Conservation (phyloP, 2,888 invertebrate genomes). For the Syrphus vitripennis region DNA sequence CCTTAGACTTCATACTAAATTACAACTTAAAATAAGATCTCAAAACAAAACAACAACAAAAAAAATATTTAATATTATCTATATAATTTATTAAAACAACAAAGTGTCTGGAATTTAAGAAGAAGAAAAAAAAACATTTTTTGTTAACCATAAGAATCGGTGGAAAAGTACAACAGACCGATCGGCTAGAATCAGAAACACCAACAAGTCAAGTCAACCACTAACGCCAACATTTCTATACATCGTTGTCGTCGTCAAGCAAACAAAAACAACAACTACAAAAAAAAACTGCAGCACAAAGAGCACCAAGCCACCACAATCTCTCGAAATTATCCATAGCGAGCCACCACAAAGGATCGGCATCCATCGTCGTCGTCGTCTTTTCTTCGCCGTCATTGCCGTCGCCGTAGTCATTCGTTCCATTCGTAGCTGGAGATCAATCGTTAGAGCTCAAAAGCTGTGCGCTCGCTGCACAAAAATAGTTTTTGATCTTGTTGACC, state of each 20-base stretch:
- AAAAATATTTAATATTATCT: constrained; percentile 17
- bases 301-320: constrained; percentile 59
- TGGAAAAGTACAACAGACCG: constrained; percentile 42
- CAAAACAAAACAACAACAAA: constrained; percentile 29
- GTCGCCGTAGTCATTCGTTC: constrained; percentile 30
- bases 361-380: constrained; percentile 23
- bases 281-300: constrained; percentile 48
- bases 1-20: constrained; percentile 58
- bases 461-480: constrained; percentile 27
- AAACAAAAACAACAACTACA: not conserved
- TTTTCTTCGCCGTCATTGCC: constrained; percentile 23
- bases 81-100: constrained; percentile 14
- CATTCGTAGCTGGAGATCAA: constrained; percentile 58
- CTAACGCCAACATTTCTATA: constrained; percentile 38
- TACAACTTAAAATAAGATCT: constrained; percentile 68
- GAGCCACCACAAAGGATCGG: constrained; percentile 64
- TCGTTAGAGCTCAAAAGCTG: constrained; percentile 20
- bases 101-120: constrained; percentile 38
- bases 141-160: constrained; percentile 41
- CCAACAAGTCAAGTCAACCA: constrained; percentile 39
- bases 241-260: constrained; percentile 31
- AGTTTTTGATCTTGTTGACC: constrained; percentile 36
- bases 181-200: constrained; percentile 23
- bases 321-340: constrained; percentile 61
- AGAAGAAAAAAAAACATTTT: constrained; percentile 21